Evolutionary conservation across 2,797 vertebrate species (phyloP).

Genomic region (Pyrocephalus nanus): DNA sequence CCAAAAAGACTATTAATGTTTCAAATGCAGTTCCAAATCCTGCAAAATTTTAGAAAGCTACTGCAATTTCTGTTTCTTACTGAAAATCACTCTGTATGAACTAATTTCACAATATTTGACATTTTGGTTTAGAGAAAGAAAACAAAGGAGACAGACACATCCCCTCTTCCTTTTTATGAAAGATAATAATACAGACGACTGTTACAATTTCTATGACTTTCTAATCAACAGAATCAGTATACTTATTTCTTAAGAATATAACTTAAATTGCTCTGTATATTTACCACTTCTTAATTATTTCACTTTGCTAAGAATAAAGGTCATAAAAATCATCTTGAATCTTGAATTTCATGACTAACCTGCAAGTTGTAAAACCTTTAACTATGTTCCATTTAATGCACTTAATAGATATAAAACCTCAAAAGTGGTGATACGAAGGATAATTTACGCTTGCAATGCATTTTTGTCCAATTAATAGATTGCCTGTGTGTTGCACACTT

Average conservation of each 20-base stretch:
- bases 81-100: neutral
- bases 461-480: slow-evolving; percentile 99
- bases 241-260: slow-evolving; percentile 58
- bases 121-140: slow-evolving; percentile 10
- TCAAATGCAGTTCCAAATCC: neutral
- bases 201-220: neutral
- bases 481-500: slow-evolving; percentile 96
- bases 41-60: neutral
- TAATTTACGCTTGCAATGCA: slow-evolving; percentile 95
- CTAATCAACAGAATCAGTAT: slow-evolving; percentile 55
- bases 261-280: slow-evolving; percentile 76
- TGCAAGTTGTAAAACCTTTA: slow-evolving; percentile 72
- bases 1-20: neutral
- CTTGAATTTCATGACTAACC: slow-evolving; percentile 69
- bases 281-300: slow-evolving; percentile 84
- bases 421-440: slow-evolving; percentile 82
- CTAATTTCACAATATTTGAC: neutral
- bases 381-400: slow-evolving; percentile 74
- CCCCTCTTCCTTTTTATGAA: neutral
- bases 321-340: slow-evolving; percentile 72
- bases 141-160: neutral
- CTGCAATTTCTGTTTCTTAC: neutral
- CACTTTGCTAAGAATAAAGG: slow-evolving; percentile 77
- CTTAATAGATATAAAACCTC: slow-evolving; percentile 79
- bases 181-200: slow-evolving; percentile 55